Evolutionary conservation across 1,140 invertebrate genomes (phyloP), one percentile per base, ranked within the genome.

Genomic region (Pomacea maculata): DNA sequence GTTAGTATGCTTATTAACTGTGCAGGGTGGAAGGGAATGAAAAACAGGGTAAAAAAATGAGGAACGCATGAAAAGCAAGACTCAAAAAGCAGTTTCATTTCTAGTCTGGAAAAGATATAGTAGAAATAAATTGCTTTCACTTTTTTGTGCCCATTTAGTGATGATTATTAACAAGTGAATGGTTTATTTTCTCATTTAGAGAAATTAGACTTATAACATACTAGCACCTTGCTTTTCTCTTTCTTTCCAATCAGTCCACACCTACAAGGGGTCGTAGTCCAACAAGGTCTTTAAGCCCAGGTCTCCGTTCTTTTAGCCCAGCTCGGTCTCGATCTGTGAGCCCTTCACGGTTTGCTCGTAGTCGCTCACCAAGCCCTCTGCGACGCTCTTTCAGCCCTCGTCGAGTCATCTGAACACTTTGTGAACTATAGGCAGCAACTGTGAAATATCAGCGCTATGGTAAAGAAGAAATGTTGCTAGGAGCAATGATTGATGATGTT

Each of bases 231-330:
- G 34, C 34, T 45, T 45, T 45, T 45, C 34, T 45, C 34, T 45
- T 45, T 74, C 19, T 65, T 80, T 12, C 11, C 52, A 77, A 57
- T 19, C 67, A 76, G 72, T 75, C 70, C 19, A 34, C 70, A 12
- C 68, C 73, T n/a, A 71, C 45, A 19, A 75, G 54, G 65, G 65
- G 75, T 54, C 83, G 85, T 75, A 76, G 83, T 65, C 83, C 84
- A n/a, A 80, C 85, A 17, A 84, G 87, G 71, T 85, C 87, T 76
- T 82, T 87, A 61, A 89, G 88, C 84, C 87, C 87, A 11, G 81
- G 84, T 29, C 61, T 81, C 45, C 81, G 85, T 34, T 85, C 88
- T 54, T 29, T 85, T 78, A 89, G 88, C 82, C 88, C 88, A 68
- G 68, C 85, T 52, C 85, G 88, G 80, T 67, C 84, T 19, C 63